Evolutionary conservation across 1,140 invertebrate genomes (phyloP).

Genomic region (Nomia melanderi): DNA sequence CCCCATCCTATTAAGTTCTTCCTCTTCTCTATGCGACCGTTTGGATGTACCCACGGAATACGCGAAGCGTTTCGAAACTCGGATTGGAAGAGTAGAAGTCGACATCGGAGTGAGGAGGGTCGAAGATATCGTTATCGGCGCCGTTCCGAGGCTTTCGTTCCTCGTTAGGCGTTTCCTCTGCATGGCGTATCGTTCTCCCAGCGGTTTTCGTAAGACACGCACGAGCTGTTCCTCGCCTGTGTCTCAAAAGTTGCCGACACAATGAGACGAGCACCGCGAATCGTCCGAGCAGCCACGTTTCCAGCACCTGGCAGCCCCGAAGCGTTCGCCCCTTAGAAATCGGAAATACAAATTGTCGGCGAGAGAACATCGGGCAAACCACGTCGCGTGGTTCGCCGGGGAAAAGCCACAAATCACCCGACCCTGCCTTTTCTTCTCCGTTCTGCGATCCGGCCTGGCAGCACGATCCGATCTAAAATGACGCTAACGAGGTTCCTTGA

Average conservation of each 20-base stretch:
- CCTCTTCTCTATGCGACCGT: too few species aligned
- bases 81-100: not conserved
- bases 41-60: too few species aligned
- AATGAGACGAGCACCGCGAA: slow-evolving; percentile 53
- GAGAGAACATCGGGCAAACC: slow-evolving; percentile 47
- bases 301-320: slow-evolving; percentile 63
- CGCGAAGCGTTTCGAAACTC: not conserved
- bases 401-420: slow-evolving; percentile 74
- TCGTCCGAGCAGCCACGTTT: slow-evolving; percentile 47
- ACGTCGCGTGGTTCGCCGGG: slow-evolving; percentile 60
- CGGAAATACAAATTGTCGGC: slow-evolving; percentile 74
- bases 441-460: slow-evolving; percentile 17
- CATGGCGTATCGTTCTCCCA: not conserved
- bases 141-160: not conserved
- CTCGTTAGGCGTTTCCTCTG: slow-evolving; percentile 26
- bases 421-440: slow-evolving; percentile 12
- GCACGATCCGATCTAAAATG: slow-evolving; percentile 68
- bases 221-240: not conserved
- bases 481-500: slow-evolving; percentile 69
- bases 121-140: slow-evolving; percentile 21
- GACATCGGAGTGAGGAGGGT: slow-evolving; percentile 3
- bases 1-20: too few species aligned
- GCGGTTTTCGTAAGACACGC: slow-evolving; percentile 18
- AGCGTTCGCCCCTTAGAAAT: slow-evolving; percentile 61
- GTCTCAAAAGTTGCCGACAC: slow-evolving; percentile 56